Conservation (phyloP, 2,888 invertebrate species). For the Tenthredo mesomela region DNA sequence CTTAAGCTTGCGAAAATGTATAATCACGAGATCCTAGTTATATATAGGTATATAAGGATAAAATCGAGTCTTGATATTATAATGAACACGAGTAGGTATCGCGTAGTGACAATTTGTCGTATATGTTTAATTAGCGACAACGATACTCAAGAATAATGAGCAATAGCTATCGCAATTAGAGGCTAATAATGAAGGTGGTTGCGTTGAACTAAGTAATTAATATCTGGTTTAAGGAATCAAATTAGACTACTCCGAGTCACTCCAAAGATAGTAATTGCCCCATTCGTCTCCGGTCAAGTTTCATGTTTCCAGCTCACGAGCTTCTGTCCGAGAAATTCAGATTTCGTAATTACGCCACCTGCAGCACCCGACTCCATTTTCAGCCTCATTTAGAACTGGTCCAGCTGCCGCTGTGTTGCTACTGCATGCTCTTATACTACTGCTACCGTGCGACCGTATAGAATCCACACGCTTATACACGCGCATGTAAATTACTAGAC, state of each 20-base stretch:
- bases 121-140: conserved; percentile 21
- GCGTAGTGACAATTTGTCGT: conserved; percentile 29
- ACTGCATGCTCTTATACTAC: neutral
- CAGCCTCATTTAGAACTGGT: conserved; percentile 42
- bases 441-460: neutral
- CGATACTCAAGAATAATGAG: conserved; percentile 33
- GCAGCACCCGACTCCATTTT: conserved; percentile 34
- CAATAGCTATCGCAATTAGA: conserved; percentile 38
- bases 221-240: conserved; percentile 44
- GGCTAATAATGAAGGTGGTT: conserved; percentile 24
- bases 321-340: conserved; percentile 27
- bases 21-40: neutral
- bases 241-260: conserved; percentile 27
- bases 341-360: conserved; percentile 42
- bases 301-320: conserved; percentile 21
- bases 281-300: conserved; percentile 48
- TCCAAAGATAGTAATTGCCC: conserved; percentile 44
- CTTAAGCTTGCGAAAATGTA: neutral
- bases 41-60: neutral
- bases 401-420: conserved; percentile 26
- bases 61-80: neutral
- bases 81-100: neutral
- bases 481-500: conserved; percentile 23
- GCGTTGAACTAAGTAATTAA: conserved; percentile 30
- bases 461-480: neutral